Percentiles rank a stretch among this genome's conserved stretches.
Conservation (phyloP, 1,140 invertebrate species). For the Drosophila quadrilineata region DNA sequence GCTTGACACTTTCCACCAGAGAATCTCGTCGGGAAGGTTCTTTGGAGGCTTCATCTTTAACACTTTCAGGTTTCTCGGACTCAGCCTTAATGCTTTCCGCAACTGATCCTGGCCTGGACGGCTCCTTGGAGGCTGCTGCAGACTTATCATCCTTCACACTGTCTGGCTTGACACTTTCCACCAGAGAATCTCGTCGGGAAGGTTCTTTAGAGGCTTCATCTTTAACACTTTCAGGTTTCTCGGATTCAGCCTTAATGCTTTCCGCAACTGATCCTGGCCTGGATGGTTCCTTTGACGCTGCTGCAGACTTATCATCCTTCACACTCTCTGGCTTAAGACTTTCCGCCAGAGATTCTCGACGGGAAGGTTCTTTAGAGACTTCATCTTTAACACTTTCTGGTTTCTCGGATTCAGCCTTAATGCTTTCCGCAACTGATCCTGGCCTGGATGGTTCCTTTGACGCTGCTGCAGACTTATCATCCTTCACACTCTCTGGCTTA, state of each 20-base stretch:
- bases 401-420: no score
- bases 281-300: constrained; percentile 28
- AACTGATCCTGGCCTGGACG: constrained; percentile 35
- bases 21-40: constrained; percentile 36
- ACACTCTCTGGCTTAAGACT: no score
- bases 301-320: background rate
- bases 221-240: constrained; percentile 8
- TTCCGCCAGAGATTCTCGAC: no score
- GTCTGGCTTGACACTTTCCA: constrained; percentile 5
- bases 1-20: constrained; percentile 24
- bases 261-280: constrained; percentile 35
- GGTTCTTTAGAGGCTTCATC: constrained; percentile 14
- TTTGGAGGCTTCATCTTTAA: constrained; percentile 21
- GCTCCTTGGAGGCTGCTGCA: constrained; percentile 2
- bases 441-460: no score
- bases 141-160: constrained; percentile 17
- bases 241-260: constrained; percentile 27
- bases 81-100: constrained; percentile 14
- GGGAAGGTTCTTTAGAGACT: no score
- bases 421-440: no score
- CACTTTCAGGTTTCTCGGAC: background rate
- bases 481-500: no score
- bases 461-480: no score
- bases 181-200: constrained; percentile 40
- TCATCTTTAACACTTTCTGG: no score